Conservation (phyloP, 2,113 vertebrate genomes). For the Fukomys damarensis region DNA sequence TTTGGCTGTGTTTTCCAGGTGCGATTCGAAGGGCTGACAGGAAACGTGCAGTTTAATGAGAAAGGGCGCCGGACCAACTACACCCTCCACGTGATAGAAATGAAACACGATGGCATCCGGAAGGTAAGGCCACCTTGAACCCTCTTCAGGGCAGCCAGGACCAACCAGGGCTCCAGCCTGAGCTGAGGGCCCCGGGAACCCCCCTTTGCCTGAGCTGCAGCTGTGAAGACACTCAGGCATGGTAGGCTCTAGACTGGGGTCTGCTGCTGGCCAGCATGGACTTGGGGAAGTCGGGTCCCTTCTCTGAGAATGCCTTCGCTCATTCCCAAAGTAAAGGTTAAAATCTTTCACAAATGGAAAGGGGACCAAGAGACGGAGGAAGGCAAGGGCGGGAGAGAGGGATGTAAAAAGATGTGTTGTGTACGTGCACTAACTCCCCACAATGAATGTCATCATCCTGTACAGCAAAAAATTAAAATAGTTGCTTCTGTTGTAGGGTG, state of each 20-base stretch:
- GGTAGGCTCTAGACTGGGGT: background rate
- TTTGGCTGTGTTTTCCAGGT: conserved; percentile 88
- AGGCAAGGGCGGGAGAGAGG: background rate
- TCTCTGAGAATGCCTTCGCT: background rate
- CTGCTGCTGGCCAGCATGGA: background rate
- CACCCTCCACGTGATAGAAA: conserved; percentile 96
- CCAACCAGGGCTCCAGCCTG: background rate
- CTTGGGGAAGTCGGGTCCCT: background rate
- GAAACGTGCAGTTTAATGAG: conserved; percentile 99
- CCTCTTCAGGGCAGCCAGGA: background rate
- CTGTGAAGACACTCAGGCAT: background rate
- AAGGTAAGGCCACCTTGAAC: conserved; percentile 88
- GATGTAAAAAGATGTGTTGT: background rate
- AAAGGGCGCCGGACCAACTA: conserved; percentile 98
- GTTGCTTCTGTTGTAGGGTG: background rate
- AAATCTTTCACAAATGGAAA: background rate
- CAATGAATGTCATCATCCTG: too few species aligned
- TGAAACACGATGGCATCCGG: conserved; percentile 94
- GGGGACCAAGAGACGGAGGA: background rate
- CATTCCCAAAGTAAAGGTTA: background rate
- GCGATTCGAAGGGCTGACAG: conserved; percentile 95
- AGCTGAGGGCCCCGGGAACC: background rate
- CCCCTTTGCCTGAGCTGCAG: background rate
- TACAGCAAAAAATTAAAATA: background rate
- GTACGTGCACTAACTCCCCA: background rate